Percentiles rank a stretch among this genome's conserved stretches.
These are phyloP conservation scores for Lordiphosa andalusiaca DNA, from an alignment of 2,888 invertebrate genomes.

Conservation along the genomic window DNA sequence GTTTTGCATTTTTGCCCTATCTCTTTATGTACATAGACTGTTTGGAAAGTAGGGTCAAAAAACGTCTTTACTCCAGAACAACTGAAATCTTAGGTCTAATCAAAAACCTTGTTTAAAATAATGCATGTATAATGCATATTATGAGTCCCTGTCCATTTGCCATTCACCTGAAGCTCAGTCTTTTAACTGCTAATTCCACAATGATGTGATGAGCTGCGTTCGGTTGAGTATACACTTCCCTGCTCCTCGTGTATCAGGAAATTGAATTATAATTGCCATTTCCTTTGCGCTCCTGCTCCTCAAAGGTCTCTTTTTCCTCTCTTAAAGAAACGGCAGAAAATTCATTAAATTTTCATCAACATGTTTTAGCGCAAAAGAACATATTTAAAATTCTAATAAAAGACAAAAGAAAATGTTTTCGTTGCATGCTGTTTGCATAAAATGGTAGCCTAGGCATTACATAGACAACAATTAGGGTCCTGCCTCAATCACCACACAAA, in stretches of 20 bases:
- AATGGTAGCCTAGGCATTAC: constrained; percentile 45
- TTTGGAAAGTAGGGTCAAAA: too few relatives aligned
- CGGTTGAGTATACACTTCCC: background rate
- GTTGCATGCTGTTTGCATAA: constrained; percentile 41
- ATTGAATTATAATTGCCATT: constrained; percentile 14
- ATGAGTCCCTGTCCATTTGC: too few relatives aligned
- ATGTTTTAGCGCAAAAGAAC: constrained; percentile 40
- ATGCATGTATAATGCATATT: too few relatives aligned
- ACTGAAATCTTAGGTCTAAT: too few relatives aligned
- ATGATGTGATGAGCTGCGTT: too few relatives aligned
- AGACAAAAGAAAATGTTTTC: constrained; percentile 44
- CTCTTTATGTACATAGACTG: too few relatives aligned
- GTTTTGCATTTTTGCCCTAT: too few relatives aligned
- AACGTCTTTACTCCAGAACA: too few relatives aligned
- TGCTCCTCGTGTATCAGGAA: constrained; percentile 2
- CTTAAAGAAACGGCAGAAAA: constrained; percentile 49
- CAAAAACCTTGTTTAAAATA: too few relatives aligned
- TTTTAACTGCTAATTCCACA: too few relatives aligned
- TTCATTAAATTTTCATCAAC: constrained; percentile 70
- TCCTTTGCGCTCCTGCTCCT: background rate
- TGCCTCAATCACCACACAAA: constrained; percentile 1
- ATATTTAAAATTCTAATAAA: constrained; percentile 67
- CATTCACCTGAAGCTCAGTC: too few relatives aligned
- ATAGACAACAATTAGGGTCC: constrained; percentile 66
- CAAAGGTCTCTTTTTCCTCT: background rate